These are phyloP conservation scores for Chloroclysta siterata DNA, from an alignment of 2,888 invertebrate genomes.

Conservation along the genomic window DNA sequence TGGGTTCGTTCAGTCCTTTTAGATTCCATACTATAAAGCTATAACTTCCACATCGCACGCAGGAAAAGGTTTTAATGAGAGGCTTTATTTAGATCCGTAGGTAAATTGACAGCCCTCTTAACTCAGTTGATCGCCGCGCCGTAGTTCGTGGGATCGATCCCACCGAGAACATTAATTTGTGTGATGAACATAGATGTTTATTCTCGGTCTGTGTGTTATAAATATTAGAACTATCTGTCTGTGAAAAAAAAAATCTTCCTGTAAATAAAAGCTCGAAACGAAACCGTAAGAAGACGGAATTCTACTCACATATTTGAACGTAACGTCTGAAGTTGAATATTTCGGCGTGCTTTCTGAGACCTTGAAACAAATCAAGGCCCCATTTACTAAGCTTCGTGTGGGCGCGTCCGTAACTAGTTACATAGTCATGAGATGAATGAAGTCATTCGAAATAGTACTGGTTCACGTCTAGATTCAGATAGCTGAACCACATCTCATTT, in stretches of 20 bases:
- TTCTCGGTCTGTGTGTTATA: too few relatives aligned
- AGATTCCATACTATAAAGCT: conserved; percentile 20
- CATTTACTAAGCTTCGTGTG: conserved; percentile 34
- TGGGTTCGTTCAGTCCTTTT: conserved; percentile 14
- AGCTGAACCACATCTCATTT: not conserved
- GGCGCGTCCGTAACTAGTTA: conserved; percentile 29
- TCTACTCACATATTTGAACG: conserved; percentile 32
- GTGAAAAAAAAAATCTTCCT: too few relatives aligned
- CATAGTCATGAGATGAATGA: conserved; percentile 47
- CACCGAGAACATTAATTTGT: too few relatives aligned
- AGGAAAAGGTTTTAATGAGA: conserved; percentile 20
- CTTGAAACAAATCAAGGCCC: conserved; percentile 38
- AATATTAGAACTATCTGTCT: too few relatives aligned
- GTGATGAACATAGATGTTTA: too few relatives aligned
- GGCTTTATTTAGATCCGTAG: conserved; percentile 19
- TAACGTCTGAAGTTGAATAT: conserved; percentile 33
- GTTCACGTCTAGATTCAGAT: conserved; percentile 14
- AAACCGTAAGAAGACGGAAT: conserved; percentile 16
- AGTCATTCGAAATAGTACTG: conserved; percentile 40
- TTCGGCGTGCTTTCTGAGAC: conserved; percentile 41
- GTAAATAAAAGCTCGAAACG: not conserved
- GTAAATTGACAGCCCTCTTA: not conserved
- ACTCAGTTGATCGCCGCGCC: not conserved
- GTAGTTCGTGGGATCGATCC: too few relatives aligned
- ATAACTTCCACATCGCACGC: conserved; percentile 12